Evolutionary conservation across 2,113 vertebrate species (phyloP).

Genomic region (Oxygymnocypris stewartii): DNA sequence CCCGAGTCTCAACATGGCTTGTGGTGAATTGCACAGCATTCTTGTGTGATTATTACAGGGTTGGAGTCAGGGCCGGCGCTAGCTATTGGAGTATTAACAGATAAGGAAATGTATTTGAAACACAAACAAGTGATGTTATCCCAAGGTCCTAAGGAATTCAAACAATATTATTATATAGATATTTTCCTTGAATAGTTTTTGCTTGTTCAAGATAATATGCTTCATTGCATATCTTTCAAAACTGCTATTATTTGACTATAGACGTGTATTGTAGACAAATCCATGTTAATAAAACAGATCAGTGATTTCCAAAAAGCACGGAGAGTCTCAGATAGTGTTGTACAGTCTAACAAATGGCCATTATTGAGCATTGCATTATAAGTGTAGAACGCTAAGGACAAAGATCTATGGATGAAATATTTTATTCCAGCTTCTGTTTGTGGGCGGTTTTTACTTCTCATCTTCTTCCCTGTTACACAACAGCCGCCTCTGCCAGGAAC

Average conservation of each 20-base stretch:
- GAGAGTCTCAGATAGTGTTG: neutral
- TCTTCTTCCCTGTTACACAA: slow-evolving; percentile 54
- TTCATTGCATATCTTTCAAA: neutral
- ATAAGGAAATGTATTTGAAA: slow-evolving; percentile 14
- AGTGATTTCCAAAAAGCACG: neutral
- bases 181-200: neutral
- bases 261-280: neutral
- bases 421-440: slow-evolving; percentile 25
- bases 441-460: slow-evolving; percentile 51
- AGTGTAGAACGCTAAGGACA: neutral
- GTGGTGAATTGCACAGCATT: slow-evolving; percentile 21
- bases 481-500: slow-evolving; percentile 44
- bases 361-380: no score
- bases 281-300: neutral
- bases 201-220: neutral
- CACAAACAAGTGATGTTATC: neutral
- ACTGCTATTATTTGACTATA: neutral
- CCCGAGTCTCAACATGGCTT: slow-evolving; percentile 3
- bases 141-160: neutral
- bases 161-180: neutral
- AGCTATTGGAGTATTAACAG: neutral
- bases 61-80: neutral
- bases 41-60: slow-evolving; percentile 10
- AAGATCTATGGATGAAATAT: neutral
- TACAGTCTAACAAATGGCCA: neutral